A percentile compares a stretch with the other conserved stretches of the same genome.
These are phyloP conservation scores for Triplophysa tibetana DNA, from an alignment of 2,113 vertebrate genomes.

Conservation along the genomic window DNA sequence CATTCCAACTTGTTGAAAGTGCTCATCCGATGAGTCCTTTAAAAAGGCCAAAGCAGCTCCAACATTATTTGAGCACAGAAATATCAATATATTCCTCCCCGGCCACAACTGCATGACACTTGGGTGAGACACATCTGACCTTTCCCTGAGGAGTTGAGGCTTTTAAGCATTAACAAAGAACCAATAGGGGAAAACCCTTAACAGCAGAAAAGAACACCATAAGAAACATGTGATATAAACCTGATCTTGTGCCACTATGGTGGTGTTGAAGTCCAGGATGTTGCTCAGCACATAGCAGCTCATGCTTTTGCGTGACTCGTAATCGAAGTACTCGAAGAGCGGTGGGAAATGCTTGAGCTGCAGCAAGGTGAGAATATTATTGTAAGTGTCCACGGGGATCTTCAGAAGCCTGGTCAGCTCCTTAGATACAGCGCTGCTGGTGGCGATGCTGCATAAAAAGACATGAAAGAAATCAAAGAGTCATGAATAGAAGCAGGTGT, in stretches of 20 bases:
- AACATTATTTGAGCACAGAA: neutral
- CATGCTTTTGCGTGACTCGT: conserved; percentile 97
- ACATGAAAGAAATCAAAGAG: conserved; percentile 14
- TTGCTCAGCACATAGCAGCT: conserved; percentile 97
- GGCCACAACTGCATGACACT: neutral
- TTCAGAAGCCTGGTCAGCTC: conserved; percentile 96
- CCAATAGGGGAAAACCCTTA: neutral
- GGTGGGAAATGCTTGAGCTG: conserved; percentile 96
- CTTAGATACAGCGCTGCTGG: conserved; percentile 97
- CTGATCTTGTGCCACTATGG: conserved; percentile 94
- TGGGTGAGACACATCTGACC: conserved; percentile 6
- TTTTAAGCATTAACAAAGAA: conserved; percentile 9
- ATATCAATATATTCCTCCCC: conserved; percentile 32
- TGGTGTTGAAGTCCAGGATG: conserved; percentile 93
- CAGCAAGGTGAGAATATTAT: conserved; percentile 92
- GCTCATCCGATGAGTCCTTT: too few relatives aligned
- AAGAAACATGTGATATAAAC: conserved; percentile 64
- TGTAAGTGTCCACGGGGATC: conserved; percentile 97
- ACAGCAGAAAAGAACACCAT: neutral
- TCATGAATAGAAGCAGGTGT: neutral
- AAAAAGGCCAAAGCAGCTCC: too few relatives aligned
- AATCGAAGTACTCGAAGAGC: conserved; percentile 98
- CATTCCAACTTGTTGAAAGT: too few relatives aligned
- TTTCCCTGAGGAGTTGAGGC: conserved; percentile 16
- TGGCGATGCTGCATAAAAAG: conserved; percentile 83